Evolutionary conservation across 2,888 invertebrate species (phyloP), one percentile per base, ranked within the genome.

Genomic region (Nymphalis polychloros): DNA sequence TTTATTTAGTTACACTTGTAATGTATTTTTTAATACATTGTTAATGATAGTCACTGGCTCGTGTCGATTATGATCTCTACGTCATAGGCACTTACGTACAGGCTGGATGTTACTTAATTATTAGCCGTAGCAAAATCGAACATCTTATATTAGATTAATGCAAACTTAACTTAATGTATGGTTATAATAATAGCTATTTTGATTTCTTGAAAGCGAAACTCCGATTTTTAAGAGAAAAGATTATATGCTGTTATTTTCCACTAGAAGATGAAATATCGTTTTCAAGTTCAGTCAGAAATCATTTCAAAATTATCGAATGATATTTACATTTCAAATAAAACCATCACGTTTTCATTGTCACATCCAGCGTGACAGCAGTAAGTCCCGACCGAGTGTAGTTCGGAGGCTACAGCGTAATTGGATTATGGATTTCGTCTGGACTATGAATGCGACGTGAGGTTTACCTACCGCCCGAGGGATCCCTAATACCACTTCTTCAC

Each of bases 381-480:
- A 68, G 69, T 74, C 77, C 75, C 59, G 64, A 72, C 72, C 67
- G 69, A 62, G 71, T 63, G 68, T 71, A 70, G 74, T 68, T 68
- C 53, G 64, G 69, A 70, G 68, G 74, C 70, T 72, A 74, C 72
- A 71, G 76, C 75, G 79, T 90, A 90, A 90, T 90, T 90, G 89
- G 89, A 88, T 88, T 88, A 86, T 90, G 89, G 89, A 89, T 88
- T 88, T 86, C 87, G 88, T 86, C 89, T 88, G 87, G 85, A 86
- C 88, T 84, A 79, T 81, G 82, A 85, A 84, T 85, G 82, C 85
- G 84, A 84, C 84, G 84, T 83, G 85, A 82, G 87, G 86, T 87
- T 88, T 89, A 86, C 70, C 68, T 67, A 71, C 68, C 64, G 68
- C 73, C 63, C 67, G 69, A 73, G 65, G 69, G 74, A 73, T 72